These are phyloP conservation scores for Mesitornis unicolor DNA, from an alignment of 2,113 vertebrate genomes.

Conservation along the genomic window DNA sequence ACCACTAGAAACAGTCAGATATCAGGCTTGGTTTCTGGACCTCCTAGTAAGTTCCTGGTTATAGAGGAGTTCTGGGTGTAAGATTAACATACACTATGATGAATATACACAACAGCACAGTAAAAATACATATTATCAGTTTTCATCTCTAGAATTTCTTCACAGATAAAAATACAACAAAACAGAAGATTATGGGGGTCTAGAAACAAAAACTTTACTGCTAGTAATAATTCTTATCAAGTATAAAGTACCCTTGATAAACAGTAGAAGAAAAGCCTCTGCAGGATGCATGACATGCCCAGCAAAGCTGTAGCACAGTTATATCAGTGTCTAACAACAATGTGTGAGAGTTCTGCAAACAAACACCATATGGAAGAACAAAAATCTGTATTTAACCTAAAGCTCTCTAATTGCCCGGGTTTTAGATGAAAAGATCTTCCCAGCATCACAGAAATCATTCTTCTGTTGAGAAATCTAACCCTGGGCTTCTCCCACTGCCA, in stretches of 20 bases:
- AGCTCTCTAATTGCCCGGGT: constrained; percentile 20
- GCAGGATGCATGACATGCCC: not conserved
- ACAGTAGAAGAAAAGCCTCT: constrained; percentile 10
- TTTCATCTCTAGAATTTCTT: not conserved
- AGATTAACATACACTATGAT: not conserved
- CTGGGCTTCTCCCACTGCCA: not conserved
- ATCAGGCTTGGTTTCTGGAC: not conserved
- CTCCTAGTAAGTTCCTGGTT: not conserved
- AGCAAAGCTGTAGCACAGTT: constrained; percentile 7
- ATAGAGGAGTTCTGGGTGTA: not conserved
- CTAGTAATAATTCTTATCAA: not conserved
- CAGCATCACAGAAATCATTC: not conserved
- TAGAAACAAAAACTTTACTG: constrained; percentile 1
- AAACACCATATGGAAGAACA: constrained; percentile 48
- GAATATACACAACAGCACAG: not conserved
- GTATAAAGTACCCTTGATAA: not conserved
- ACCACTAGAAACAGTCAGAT: not conserved
- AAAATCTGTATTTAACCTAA: constrained; percentile 52
- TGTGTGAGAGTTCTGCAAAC: constrained; percentile 38
- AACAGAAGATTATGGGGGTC: not conserved
- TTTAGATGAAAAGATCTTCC: constrained; percentile 29
- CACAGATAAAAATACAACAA: not conserved
- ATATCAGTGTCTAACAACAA: not conserved
- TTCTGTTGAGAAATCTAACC: not conserved
- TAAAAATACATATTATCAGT: not conserved